A percentile compares a stretch with the other conserved stretches of the same genome.
phyloP scores from a whole-genome alignment of 2,797 vertebrate species.

The Kryptolebias ocellatus region DNA sequence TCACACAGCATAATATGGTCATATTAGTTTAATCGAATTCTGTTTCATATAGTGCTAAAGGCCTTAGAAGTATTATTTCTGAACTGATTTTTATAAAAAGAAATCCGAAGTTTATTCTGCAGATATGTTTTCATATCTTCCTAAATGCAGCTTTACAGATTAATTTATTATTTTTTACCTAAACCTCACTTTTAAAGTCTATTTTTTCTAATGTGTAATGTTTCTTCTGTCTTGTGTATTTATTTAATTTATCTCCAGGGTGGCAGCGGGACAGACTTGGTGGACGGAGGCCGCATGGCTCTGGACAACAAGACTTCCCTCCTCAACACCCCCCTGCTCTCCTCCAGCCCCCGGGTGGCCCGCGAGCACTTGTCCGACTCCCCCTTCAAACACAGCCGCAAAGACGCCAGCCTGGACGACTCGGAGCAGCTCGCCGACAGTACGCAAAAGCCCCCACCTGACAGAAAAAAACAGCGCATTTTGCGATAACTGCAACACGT shows the following conservation, averaged over 20 bases:
- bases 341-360: slow-evolving; percentile 87
- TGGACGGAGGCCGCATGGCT: slow-evolving; percentile 87
- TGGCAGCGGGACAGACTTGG: slow-evolving; percentile 78
- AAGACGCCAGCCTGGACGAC: slow-evolving; percentile 92
- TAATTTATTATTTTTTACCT: too few relatives aligned
- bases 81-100: too few relatives aligned
- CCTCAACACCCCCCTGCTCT: slow-evolving; percentile 90
- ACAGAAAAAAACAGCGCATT: neutral
- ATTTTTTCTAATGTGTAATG: neutral
- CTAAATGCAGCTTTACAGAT: too few relatives aligned
- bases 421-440: slow-evolving; percentile 91
- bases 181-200: neutral
- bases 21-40: too few relatives aligned
- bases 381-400: slow-evolving; percentile 90
- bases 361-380: slow-evolving; percentile 91
- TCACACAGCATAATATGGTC: too few relatives aligned
- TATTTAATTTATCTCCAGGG: slow-evolving; percentile 64
- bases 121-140: too few relatives aligned
- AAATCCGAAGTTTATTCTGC: too few relatives aligned
- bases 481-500: rapidly evolving
- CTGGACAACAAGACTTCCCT: slow-evolving; percentile 95
- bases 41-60: too few relatives aligned
- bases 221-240: neutral
- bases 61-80: too few relatives aligned
- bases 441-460: slow-evolving; percentile 55